Base-by-base conservation (phyloP, 2,888 invertebrate genomes). In the Nesidiocoris tenuis region DNA sequence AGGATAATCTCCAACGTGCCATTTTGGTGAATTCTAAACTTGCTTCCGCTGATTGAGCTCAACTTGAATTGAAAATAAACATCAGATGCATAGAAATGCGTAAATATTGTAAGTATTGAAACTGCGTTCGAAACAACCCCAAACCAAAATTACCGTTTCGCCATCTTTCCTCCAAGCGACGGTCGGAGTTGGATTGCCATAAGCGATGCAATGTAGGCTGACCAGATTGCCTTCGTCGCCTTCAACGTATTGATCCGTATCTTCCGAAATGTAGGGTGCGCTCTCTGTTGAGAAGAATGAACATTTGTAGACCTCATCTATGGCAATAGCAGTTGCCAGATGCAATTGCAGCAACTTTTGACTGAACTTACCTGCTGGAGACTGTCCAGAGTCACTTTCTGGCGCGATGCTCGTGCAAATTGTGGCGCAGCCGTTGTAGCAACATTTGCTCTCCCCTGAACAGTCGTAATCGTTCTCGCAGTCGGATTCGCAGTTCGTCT, bases 1-100 rank as follows among this genome's bases (percentile, higher is more conserved):
- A 92, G 91, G 17, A 93, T 89, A 78, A 97, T 94, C 83, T 94
- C 91, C 71, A 96, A 85, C 1, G 93, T 89, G 17, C 93, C 92
- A 81, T 91, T 91, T 3, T 78, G 76, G 57, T 89, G 83, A 77
- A 94, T 85, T 39, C 90, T 87, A 83, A 91, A 92, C 76, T 93
- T 89, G 22, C 90, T 91, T 79, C 88, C 87, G 18, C 77, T 76
- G n/a, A 59, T 77, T 57, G 78, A 67, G 19, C 67, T 64, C 56
- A 77, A 56, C 78, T 78, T 54, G n/a, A 22, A 64, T 21, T 54
- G 25, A 54, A 22, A 68, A 3, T 3, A 61, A 61, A 19, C 61
- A 1, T 5, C 1, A 19, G 1, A 2, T 5, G 18, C 18, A 2
- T 3, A 19, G 59, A 59, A 9, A 59, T 7, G 3, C 9, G 54